A percentile compares a stretch with the other conserved stretches of the same genome.
These are phyloP conservation scores for Solenopsis invicta DNA, from an alignment of 1,140 invertebrate species.

Conservation along the genomic window DNA sequence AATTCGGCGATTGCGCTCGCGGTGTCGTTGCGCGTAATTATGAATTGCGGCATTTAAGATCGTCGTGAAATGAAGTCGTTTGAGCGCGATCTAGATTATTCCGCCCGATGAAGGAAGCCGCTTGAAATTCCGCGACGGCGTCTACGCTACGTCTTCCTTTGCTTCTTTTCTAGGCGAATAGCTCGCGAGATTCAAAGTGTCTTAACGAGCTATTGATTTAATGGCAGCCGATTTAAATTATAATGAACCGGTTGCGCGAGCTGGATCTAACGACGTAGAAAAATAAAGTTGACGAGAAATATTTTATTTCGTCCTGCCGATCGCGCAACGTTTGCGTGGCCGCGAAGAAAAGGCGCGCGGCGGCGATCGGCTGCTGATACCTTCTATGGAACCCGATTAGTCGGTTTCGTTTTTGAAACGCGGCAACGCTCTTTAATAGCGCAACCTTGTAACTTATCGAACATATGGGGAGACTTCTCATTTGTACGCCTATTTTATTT, in stretches of 20 bases:
- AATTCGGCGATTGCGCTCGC: not conserved
- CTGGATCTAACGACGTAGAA: slow-evolving; percentile 42
- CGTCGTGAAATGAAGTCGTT: not conserved
- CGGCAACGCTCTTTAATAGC: slow-evolving; percentile 33
- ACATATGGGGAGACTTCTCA: not conserved
- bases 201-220: slow-evolving; percentile 60
- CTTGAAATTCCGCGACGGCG: slow-evolving; percentile 3
- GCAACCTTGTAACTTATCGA: slow-evolving; percentile 30
- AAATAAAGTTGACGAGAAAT: slow-evolving; percentile 34
- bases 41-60: slow-evolving; percentile 29
- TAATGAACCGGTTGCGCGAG: slow-evolving; percentile 55
- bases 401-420: slow-evolving; percentile 31
- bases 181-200: slow-evolving; percentile 33
- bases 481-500: slow-evolving; percentile 52
- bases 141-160: not conserved
- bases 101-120: not conserved
- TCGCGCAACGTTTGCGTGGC: not conserved
- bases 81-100: not conserved
- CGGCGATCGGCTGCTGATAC: not conserved
- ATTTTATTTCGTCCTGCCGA: not conserved
- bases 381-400: slow-evolving; percentile 17
- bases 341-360: slow-evolving; percentile 4
- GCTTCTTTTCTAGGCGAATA: slow-evolving; percentile 27
- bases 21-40: slow-evolving; percentile 1
- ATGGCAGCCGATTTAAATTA: slow-evolving; percentile 54